Conservation (phyloP, 2,113 vertebrate species). For the Ondatra zibethicus region DNA sequence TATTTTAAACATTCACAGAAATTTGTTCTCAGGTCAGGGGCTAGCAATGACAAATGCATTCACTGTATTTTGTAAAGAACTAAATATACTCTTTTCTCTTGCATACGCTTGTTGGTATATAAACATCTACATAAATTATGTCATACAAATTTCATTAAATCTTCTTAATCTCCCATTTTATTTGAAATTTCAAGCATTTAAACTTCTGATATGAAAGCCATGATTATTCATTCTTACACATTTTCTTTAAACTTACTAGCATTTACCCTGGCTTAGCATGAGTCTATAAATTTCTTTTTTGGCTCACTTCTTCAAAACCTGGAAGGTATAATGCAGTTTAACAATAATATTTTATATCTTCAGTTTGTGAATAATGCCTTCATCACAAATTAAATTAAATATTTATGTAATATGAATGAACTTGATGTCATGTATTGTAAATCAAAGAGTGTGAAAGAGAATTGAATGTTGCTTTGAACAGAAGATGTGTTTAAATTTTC, state of each 20-base stretch:
- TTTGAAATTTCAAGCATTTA: constrained; percentile 44
- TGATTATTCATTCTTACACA: neutral
- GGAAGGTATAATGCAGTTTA: constrained; percentile 69
- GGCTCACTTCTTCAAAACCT: constrained; percentile 54
- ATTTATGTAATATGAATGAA: constrained; percentile 54
- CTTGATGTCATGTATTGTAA: constrained; percentile 44
- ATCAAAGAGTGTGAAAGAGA: constrained; percentile 54
- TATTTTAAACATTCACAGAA: constrained; percentile 46
- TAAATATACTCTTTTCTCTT: constrained; percentile 31
- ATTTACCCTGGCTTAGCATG: neutral
- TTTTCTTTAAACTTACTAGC: constrained; percentile 18
- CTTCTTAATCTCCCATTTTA: constrained; percentile 4
- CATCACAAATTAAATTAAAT: constrained; percentile 69
- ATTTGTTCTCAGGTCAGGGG: neutral
- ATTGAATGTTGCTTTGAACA: constrained; percentile 28
- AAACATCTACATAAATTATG: neutral
- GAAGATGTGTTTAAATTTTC: constrained; percentile 56
- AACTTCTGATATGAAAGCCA: constrained; percentile 45
- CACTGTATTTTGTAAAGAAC: neutral
- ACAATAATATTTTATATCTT: constrained; percentile 72
- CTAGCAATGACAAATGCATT: neutral
- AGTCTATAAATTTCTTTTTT: constrained; percentile 62
- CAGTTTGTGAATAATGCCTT: constrained; percentile 66
- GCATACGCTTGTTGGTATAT: neutral
- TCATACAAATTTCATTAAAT: constrained; percentile 4